phyloP scores from a whole-genome alignment of 2,888 invertebrate species.

The Blera fallax region DNA sequence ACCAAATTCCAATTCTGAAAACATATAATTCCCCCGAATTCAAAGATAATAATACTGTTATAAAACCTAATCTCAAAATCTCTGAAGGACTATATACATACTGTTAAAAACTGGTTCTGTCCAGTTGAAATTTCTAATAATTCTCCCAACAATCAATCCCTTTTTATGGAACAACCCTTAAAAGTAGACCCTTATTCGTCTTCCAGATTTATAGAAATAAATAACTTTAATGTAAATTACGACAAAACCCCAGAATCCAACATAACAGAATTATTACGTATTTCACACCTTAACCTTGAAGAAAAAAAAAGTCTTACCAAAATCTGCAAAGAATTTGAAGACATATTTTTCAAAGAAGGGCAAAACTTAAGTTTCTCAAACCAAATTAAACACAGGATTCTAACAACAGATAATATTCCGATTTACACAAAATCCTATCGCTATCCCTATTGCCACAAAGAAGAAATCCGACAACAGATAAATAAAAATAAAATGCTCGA shows the following conservation, averaged over 20 bases:
- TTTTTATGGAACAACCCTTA: constrained; percentile 43
- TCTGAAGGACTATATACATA: constrained; percentile 38
- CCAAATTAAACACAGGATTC: constrained; percentile 33
- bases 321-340: constrained; percentile 42
- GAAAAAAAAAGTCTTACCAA: neutral
- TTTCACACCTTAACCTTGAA: neutral
- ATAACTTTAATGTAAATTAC: neutral
- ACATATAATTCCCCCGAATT: neutral
- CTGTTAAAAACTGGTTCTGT: constrained; percentile 49
- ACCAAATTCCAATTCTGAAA: constrained; percentile 9
- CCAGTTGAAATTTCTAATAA: constrained; percentile 38
- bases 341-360: constrained; percentile 2
- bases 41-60: constrained; percentile 28
- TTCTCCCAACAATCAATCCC: constrained; percentile 8
- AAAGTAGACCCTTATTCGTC: constrained; percentile 3
- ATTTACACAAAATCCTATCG: constrained; percentile 7
- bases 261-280: neutral
- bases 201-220: neutral
- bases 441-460: constrained; percentile 10
- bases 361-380: no score
- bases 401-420: neutral
- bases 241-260: neutral
- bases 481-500: neutral
- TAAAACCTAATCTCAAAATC: constrained; percentile 38
- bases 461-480: constrained; percentile 44